Conservation (phyloP, 1,140 invertebrate genomes). For the Pseudoatta argentina region DNA sequence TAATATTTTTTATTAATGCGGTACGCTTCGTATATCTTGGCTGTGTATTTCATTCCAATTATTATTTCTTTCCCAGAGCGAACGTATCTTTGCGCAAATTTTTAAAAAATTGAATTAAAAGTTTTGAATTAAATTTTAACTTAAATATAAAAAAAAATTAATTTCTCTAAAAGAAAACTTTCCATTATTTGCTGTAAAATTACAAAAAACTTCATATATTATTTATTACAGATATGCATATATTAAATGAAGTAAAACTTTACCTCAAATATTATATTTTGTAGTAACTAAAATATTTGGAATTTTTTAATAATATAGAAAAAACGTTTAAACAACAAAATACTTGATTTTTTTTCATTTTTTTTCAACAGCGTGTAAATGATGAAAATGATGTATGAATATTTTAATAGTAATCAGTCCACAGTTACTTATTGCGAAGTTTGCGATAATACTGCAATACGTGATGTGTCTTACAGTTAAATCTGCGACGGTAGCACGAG, state of each 20-base stretch:
- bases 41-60: neutral
- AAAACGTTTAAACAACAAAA: neutral
- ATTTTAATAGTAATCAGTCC: conserved; percentile 60
- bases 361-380: conserved; percentile 1
- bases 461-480: conserved; percentile 39
- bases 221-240: neutral
- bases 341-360: neutral
- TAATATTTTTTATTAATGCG: conserved; percentile 18
- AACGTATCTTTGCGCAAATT: neutral
- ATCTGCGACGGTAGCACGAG: conserved; percentile 18
- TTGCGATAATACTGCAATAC: conserved; percentile 7
- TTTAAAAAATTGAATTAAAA: neutral
- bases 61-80: neutral
- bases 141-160: neutral
- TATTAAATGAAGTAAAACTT: neutral
- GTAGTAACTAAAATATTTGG: neutral
- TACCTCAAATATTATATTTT: neutral
- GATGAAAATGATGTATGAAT: neutral
- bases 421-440: conserved; percentile 36
- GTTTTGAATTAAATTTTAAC: neutral
- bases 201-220: neutral
- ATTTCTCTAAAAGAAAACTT: neutral
- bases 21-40: neutral
- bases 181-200: neutral
- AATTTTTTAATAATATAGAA: neutral